Base-by-base conservation (phyloP, 2,888 invertebrate genomes). In the Cynaeus angustus region DNA sequence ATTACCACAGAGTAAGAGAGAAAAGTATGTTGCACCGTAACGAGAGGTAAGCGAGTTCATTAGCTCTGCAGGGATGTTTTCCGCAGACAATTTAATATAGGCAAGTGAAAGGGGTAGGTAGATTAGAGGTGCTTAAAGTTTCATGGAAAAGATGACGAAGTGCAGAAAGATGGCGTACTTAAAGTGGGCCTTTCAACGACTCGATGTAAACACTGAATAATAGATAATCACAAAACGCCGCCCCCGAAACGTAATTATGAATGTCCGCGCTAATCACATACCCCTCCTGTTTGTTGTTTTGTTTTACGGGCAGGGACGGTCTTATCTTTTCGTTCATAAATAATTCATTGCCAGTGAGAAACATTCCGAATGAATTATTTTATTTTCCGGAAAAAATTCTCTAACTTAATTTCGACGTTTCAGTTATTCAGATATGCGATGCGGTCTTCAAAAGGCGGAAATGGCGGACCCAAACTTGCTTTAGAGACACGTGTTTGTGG, bases 91-190 rank as follows among this genome's bases (percentile, higher is more conserved):
- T 74, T 74, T 74, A 72, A 73, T 74, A 68, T 70, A 58, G 67
- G 68, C 64, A 66, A 65, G 50, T 68, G 48, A 72, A 68, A 72
- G 71, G 72, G 68, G 71, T 73, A 71, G 68, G 73, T 72, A 70
- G 70, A 74, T 73, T 70, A 72, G 70, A 55, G 66, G 71, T 71
- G 56, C 70, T 74, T 74, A 72, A 73, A 73, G 46, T 74, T 74
- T 73, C 71, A 71, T 74, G 72, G 62, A 66, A 72, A 74, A 65
- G 71, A 72, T 74, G 73, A 74, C 70, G 70, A 68, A 70, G 72
- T 72, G 68, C 65, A 68, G 64, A 70, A 74, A 74, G 72, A 73
- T 69, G 73, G 68, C 66, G 69, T 59, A 59, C 50, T 64, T 70
- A 68, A 69, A 56, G 67, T 58, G 65, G 37, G 45, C 52, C 58